Conservation (phyloP, 2,797 vertebrate species). For the Rhabdomys pumilio region DNA sequence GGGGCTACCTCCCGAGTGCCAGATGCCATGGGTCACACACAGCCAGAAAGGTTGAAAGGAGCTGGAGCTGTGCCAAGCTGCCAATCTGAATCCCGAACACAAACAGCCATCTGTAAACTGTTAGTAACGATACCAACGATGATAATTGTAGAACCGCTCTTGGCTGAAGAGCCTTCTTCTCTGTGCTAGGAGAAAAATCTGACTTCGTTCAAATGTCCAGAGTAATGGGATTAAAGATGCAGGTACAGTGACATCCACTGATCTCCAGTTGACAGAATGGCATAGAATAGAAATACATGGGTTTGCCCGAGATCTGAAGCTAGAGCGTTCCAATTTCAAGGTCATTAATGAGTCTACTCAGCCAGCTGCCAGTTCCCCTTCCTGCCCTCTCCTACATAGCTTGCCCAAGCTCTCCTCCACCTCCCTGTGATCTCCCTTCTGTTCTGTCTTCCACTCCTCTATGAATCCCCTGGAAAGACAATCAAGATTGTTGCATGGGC, state of each 20-base stretch:
- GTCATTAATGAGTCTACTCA: neutral
- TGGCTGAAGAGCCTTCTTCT: neutral
- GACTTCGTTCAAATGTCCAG: neutral
- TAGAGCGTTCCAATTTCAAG: neutral
- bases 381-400: no score
- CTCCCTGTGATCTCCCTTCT: neutral
- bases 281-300: neutral
- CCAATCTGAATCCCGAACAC: neutral
- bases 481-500: neutral
- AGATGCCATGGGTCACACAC: neutral
- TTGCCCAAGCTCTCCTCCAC: neutral
- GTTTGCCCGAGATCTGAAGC: neutral
- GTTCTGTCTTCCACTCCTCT: neutral
- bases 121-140: neutral
- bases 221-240: neutral
- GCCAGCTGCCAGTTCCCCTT: neutral
- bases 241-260: neutral
- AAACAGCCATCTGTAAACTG: neutral
- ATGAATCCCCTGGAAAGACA: neutral
- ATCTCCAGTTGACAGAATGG: neutral
- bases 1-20: no score
- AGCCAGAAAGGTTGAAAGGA: neutral
- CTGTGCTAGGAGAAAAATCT: neutral
- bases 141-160: neutral
- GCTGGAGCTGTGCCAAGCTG: neutral